These are phyloP conservation scores for Urechis unicinctus DNA, from an alignment of 2,888 invertebrate species.

Conservation along the genomic window DNA sequence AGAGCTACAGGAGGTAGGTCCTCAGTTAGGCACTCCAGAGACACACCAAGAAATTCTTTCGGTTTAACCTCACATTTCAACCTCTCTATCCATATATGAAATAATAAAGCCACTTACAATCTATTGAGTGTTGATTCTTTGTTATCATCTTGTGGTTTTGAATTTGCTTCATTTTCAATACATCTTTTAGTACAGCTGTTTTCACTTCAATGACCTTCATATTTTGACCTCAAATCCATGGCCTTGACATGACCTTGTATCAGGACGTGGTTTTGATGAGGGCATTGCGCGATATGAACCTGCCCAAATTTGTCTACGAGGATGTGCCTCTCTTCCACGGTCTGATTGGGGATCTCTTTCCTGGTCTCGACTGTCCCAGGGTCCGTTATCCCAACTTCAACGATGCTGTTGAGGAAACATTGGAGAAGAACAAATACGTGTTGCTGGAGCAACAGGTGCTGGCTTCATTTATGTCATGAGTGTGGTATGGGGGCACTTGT, in stretches of 20 bases:
- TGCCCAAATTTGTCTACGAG: slow-evolving; percentile 86
- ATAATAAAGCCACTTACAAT: no score
- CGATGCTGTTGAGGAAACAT: slow-evolving; percentile 65
- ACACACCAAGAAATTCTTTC: no score
- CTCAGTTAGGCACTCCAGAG: no score
- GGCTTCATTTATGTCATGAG: no score
- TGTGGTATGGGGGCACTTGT: no score
- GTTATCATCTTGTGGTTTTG: neutral
- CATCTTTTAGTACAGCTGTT: no score
- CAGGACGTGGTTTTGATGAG: slow-evolving; percentile 79
- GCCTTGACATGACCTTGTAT: neutral
- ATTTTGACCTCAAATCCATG: neutral
- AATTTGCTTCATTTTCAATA: no score
- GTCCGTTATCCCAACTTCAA: slow-evolving; percentile 83
- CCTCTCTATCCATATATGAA: no score
- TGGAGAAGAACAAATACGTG: slow-evolving; percentile 65
- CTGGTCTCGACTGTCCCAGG: slow-evolving; percentile 81
- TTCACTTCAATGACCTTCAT: neutral
- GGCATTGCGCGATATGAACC: slow-evolving; percentile 84
- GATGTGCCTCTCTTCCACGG: slow-evolving; percentile 85
- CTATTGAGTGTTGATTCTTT: neutral
- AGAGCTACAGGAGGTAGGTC: slow-evolving; percentile 65
- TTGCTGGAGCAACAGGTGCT: slow-evolving; percentile 65
- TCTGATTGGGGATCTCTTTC: slow-evolving; percentile 81
- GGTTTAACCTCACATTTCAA: no score